Conservation (phyloP, 2,797 vertebrate genomes). For the Prionace glauca region DNA sequence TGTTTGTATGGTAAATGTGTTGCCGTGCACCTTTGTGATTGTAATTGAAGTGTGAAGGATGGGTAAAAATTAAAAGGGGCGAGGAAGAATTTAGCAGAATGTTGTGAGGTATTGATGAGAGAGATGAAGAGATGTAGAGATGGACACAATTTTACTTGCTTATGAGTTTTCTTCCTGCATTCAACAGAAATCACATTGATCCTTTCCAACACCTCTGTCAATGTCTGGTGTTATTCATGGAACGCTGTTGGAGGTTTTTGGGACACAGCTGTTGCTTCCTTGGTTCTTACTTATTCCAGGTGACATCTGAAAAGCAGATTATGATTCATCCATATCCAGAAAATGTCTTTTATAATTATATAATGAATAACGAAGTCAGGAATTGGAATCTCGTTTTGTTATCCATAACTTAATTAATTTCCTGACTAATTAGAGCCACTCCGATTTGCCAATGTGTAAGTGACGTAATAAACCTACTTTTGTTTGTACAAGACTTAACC, state of each 20-base stretch:
- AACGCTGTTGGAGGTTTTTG: not conserved
- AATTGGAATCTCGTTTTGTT: too few relatives aligned
- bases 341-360: not conserved
- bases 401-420: too few relatives aligned
- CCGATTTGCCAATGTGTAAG: too few relatives aligned
- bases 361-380: not conserved
- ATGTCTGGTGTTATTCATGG: not conserved
- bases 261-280: not conserved
- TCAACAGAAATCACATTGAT: not conserved
- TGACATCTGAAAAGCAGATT: not conserved
- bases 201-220: not conserved
- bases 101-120: not conserved
- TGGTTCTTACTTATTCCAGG: not conserved
- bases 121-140: not conserved
- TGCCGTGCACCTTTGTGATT: not conserved
- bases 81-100: not conserved
- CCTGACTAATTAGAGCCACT: too few relatives aligned
- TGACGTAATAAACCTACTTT: too few relatives aligned
- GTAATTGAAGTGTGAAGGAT: not conserved
- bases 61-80: not conserved
- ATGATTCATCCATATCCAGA: not conserved
- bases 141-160: not conserved
- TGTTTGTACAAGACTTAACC: too few relatives aligned
- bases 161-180: not conserved
- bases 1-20: not conserved